These are phyloP conservation scores for Sapayoa aenigma DNA, from an alignment of 2,113 vertebrate species.

Conservation along the genomic window DNA sequence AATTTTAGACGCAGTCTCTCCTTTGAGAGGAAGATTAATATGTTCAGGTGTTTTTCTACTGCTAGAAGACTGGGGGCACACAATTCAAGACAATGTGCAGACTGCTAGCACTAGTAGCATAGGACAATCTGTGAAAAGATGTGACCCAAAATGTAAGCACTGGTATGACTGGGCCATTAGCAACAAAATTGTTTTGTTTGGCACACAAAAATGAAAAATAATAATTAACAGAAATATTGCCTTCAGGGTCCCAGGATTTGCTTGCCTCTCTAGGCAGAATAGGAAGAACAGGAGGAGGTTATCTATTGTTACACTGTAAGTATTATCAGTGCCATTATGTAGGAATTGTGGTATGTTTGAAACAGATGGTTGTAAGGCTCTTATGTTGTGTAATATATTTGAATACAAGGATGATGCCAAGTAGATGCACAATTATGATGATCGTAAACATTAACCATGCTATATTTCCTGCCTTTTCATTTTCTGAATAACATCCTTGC, in stretches of 20 bases:
- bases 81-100: neutral
- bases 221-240: neutral
- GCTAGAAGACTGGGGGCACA: neutral
- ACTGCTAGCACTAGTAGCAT: neutral
- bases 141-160: neutral
- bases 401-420: slow-evolving; percentile 9
- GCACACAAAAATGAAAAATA: neutral
- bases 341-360: neutral
- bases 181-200: neutral
- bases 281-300: neutral
- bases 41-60: neutral
- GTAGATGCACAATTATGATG: slow-evolving; percentile 23
- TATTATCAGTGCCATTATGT: neutral
- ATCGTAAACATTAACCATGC: neutral
- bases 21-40: neutral
- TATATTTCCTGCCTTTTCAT: slow-evolving; percentile 17
- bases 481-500: slow-evolving; percentile 3
- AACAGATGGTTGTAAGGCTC: slow-evolving; percentile 33
- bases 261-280: neutral
- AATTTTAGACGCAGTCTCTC: neutral
- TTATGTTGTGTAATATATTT: slow-evolving; percentile 10
- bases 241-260: neutral
- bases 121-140: neutral
- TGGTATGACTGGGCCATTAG: neutral
- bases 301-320: neutral